These are phyloP conservation scores for Pholis gunnellus DNA, from an alignment of 2,113 vertebrate species.

Conservation along the genomic window DNA sequence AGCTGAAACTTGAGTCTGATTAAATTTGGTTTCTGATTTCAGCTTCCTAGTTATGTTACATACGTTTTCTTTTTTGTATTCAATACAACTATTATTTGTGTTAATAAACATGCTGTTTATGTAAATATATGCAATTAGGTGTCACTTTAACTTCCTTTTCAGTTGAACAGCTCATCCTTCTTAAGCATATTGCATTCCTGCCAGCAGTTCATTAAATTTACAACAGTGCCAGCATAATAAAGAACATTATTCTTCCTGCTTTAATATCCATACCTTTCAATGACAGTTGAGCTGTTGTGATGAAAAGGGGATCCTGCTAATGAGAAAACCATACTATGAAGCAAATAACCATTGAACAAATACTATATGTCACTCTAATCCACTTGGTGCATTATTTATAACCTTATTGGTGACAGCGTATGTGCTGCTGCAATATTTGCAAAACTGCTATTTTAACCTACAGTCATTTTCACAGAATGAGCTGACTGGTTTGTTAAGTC, in stretches of 20 bases:
- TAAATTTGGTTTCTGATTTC: conserved; percentile 53
- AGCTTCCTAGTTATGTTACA: conserved; percentile 24
- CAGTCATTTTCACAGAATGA: conserved; percentile 18
- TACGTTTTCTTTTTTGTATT: conserved; percentile 15
- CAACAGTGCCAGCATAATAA: conserved; percentile 25
- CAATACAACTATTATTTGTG: background rate
- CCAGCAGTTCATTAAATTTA: conserved; percentile 40
- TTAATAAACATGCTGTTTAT: background rate
- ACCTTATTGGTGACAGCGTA: background rate
- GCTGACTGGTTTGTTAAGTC: conserved; percentile 32
- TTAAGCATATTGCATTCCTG: conserved; percentile 8
- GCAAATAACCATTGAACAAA: conserved; percentile 36
- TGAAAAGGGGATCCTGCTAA: conserved; percentile 51
- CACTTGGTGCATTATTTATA: conserved; percentile 49
- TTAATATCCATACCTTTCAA: conserved; percentile 42
- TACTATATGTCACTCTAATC: conserved; percentile 15
- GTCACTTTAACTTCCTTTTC: conserved; percentile 17
- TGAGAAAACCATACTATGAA: conserved; percentile 49
- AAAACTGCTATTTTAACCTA: conserved; percentile 43
- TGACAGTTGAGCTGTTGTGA: conserved; percentile 44
- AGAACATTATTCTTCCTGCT: conserved; percentile 37
- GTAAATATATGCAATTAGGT: conserved; percentile 2
- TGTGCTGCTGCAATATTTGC: conserved; percentile 23
- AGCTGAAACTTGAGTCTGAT: conserved; percentile 59
- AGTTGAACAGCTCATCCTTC: conserved; percentile 9